Base-by-base conservation (phyloP, 2,113 vertebrate genomes). In the Dasypus novemcinctus region DNA sequence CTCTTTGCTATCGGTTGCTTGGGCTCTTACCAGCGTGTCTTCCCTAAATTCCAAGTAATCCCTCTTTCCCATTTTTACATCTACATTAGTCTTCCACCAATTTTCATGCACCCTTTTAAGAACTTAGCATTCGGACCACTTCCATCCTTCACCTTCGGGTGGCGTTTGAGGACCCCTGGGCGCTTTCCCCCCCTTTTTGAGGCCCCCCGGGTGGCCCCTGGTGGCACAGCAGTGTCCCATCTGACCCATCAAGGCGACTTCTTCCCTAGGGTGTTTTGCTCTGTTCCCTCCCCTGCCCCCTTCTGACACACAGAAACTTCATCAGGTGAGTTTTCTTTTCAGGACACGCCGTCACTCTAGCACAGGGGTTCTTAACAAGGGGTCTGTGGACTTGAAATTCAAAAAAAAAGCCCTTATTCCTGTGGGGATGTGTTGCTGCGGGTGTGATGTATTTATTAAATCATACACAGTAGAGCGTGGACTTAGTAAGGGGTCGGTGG, bases 281-380 rank as follows among this genome's bases (percentile, higher is more conserved):
- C 25, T 36, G n/a, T 29, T 41, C 31, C 71, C 23, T 29, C 66
- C 38, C 33, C 49, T 12, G 10, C 2, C 43, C 11, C 23, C 59
- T 38, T 78, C 31, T 83, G 21, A 52, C 38, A 85, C 78, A 82
- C 81, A 49, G 27, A 94, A 96, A 91, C 66, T 90, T 59, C 54
- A 49, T 64, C 63, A 4, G 13, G 29, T 91, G 38, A 88, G 38
- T 66, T n/a, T 31, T 21, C 25, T 57, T 90, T 43, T 33, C 93
- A 66, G 46, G 61, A 96, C 94, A 96, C 11, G 41, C 91, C 75
- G 85, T 91, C 76, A 80, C 87, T 90, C 46, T 64, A 78, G 90
- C 83, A 85, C n/a, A n/a, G n/a, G n/a, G n/a, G n/a, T n/a, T n/a
- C n/a, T n/a, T n/a, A n/a, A n/a, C n/a, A n/a, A n/a, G n/a, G n/a